Base-by-base conservation (phyloP, 2,797 vertebrate genomes). In the Stomatorhinus walkeri region DNA sequence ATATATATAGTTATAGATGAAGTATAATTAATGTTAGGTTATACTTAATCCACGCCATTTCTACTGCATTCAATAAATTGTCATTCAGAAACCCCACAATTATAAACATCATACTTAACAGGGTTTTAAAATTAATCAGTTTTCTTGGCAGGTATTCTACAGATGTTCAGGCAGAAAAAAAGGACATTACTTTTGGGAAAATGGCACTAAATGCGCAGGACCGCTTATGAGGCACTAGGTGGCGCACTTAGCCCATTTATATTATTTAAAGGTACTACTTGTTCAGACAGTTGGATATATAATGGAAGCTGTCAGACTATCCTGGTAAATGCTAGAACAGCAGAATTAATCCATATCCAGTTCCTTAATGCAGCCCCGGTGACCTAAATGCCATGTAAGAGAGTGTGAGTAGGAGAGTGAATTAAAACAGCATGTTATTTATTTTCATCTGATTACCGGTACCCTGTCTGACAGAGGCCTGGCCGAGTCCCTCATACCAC, bases 401-500 rank as follows among this genome's bases (percentile, higher is more conserved):
- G 16, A n/a, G 32, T 12, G 43, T 24, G 19, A 24, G 8, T 22
- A 22, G 81, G 46, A 84, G 19, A 9, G 81, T 84, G 46, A 46
- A 22, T 10, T 84, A 84, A 84, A 84, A 84, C n/a, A 28, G 46
- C 10, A 3, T 52, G 9, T 48, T 46, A 16, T 43, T 91, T 89
- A 88, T 81, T 43, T 48, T 88, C 86, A 76, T 90, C 87, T 89
- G 87, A 89, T 88, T 89, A 87, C 52, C 68, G 56, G 81, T 84
- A 16, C 43, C 19, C 64, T 87, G 43, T 90, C 88, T 90, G 56
- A 90, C 88, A 88, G 90, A 90, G 40, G 49, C 87, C 89, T 56
- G 90, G 90, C 89, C 90, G 83, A 56, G 51, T 87, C 56, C 40
- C 9, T 87, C 36, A 92, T 89, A 92, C 90, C 91, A 87, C 90